Conservation (phyloP, 2,113 vertebrate genomes). For the Furnarius figulus region DNA sequence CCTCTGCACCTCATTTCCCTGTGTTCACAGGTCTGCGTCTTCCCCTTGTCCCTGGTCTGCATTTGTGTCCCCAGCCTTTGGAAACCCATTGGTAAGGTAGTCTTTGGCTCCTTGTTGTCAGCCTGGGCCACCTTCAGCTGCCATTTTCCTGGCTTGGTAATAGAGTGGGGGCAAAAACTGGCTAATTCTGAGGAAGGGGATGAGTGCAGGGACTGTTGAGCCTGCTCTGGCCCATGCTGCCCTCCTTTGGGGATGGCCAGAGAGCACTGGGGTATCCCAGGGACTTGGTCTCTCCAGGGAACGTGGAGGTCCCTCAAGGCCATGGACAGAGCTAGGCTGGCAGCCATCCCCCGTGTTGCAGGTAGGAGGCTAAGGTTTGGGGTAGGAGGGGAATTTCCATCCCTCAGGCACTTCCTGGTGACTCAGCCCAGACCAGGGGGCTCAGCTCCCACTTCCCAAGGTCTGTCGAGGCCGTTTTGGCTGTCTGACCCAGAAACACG, state of each 20-base stretch:
- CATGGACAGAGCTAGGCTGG: accelerated
- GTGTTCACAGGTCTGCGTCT: not conserved
- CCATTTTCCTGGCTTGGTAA: not conserved
- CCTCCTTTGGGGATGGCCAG: not conserved
- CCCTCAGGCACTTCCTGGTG: not conserved
- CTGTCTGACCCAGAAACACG: not conserved
- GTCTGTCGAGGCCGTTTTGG: accelerated
- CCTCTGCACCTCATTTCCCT: not conserved
- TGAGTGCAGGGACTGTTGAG: not conserved
- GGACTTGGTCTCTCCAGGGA: not conserved
- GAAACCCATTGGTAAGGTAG: not conserved
- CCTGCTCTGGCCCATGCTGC: not conserved
- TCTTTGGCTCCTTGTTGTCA: not conserved
- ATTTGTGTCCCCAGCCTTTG: not conserved
- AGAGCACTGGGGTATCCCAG: accelerated
- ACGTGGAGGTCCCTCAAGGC: not conserved
- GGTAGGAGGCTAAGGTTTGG: not conserved
- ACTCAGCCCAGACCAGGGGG: not conserved
- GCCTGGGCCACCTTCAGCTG: not conserved
- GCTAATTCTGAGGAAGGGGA: not conserved
- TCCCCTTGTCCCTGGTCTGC: accelerated
- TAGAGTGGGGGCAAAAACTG: not conserved
- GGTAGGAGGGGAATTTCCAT: not conserved
- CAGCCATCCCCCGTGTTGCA: accelerated
- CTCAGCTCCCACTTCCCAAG: not conserved